Base-by-base conservation (phyloP, 2,888 invertebrate species). In the Meganola albula region DNA sequence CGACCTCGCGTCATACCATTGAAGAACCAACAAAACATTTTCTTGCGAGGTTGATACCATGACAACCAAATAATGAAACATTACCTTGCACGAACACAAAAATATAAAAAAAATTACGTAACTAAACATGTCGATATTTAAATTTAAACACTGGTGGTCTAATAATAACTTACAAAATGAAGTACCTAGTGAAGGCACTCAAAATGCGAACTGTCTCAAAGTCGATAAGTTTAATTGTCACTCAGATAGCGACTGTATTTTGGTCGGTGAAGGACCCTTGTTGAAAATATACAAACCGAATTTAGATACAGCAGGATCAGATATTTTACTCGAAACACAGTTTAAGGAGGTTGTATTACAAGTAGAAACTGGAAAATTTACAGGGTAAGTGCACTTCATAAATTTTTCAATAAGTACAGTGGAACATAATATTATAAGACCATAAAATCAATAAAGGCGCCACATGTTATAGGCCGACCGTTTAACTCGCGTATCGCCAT, bases 111-210 rank as follows among this genome's bases (percentile, higher is more conserved):
- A n/a, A n/a, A n/a, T n/a, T n/a, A n/a, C n/a, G n/a, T n/a, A n/a
- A n/a, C n/a, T n/a, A n/a, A 63, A 34, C 44, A 98, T 98, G 98
- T 98, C 98, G 2, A 84, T 98, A 56, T 98, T 98, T 68, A 96
- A 95, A 87, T 90, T 93, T 6, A 90, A 94, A 61, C 93, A 93
- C 57, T 95, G 95, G 91, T 98, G 98, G 97, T 88, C 91, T 10
- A 91, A 92, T 8, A 87, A 89, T 29, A 92, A 91, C 44, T 53
- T 79, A 2, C 84, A 86, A 55, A 69, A 74, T 58, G 91, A 90
- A 10, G 77, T 82, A 26, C 61, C 69, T 18, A 87, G 83, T 47
- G 74, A 77, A 24, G 90, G 90, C 8, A 62, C 85, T 24, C 88
- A 89, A 53, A 91, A 90, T 74, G 90, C 92, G 47, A 72, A 72